These are phyloP conservation scores for Macaria liturata DNA, from an alignment of 2,888 invertebrate species.

Conservation along the genomic window DNA sequence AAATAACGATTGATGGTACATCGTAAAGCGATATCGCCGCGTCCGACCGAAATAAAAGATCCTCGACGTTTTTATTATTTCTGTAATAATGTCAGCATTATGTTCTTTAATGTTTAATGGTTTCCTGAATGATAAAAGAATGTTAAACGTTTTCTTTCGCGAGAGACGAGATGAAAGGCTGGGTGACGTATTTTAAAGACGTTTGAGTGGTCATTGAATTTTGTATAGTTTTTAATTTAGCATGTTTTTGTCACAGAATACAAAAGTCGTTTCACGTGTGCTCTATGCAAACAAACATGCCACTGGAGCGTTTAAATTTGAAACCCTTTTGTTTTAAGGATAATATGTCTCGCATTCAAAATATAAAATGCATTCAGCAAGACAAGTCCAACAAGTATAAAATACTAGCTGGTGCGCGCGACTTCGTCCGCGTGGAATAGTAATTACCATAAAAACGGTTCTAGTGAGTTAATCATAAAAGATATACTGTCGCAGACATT, in stretches of 20 bases:
- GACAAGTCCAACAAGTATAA: too few species aligned
- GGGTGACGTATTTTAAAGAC: constrained; percentile 6
- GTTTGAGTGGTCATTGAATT: background rate
- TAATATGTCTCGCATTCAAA: too few species aligned
- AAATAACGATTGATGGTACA: constrained; percentile 22
- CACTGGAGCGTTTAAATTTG: too few species aligned
- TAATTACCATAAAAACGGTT: too few species aligned
- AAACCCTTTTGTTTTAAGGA: too few species aligned
- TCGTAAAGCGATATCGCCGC: constrained; percentile 22
- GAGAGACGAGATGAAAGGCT: constrained; percentile 16
- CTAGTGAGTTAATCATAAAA: too few species aligned
- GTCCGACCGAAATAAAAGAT: constrained; percentile 22
- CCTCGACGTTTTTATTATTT: constrained; percentile 13
- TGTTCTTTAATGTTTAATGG: constrained; percentile 16
- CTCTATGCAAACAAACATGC: too few species aligned
- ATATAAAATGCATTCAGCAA: too few species aligned
- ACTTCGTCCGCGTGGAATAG: too few species aligned
- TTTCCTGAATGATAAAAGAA: constrained; percentile 20
- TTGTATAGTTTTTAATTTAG: background rate
- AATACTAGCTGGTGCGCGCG: too few species aligned
- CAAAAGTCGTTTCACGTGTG: too few species aligned
- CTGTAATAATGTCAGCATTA: constrained; percentile 9
- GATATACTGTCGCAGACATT: too few species aligned
- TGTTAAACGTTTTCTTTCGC: constrained; percentile 19
- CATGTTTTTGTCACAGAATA: background rate